Evolutionary conservation across 2,888 invertebrate species (phyloP).

Genomic region (Apodemia hepburni): DNA sequence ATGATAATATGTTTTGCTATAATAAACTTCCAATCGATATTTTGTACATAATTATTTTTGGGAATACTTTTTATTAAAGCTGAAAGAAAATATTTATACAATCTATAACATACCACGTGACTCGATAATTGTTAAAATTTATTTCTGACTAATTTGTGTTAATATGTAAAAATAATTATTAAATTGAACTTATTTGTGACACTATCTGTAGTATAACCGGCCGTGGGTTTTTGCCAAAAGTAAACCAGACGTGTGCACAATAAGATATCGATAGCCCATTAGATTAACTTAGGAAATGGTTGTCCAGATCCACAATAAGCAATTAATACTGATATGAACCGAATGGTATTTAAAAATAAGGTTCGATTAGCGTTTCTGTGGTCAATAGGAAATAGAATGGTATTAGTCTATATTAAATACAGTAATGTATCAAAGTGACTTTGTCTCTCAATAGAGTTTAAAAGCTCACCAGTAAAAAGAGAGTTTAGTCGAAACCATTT

Average conservation of each 20-base stretch:
- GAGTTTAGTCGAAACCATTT: constrained; percentile 30
- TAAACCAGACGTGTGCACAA: neutral
- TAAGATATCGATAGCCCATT: constrained; percentile 2
- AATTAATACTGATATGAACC: constrained; percentile 28
- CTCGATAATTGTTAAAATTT: no score
- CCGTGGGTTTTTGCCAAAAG: neutral
- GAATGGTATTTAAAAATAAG: constrained; percentile 26
- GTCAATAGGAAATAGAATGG: constrained; percentile 13
- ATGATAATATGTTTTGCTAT: constrained; percentile 1
- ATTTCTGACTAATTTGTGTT: no score
- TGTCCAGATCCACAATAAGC: constrained; percentile 18
- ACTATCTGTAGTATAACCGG: neutral
- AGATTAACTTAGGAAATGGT: constrained; percentile 15
- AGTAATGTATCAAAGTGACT: constrained; percentile 32
- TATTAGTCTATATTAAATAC: constrained; percentile 24
- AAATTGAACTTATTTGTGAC: neutral
- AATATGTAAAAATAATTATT: no score
- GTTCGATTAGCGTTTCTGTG: constrained; percentile 24
- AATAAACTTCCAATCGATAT: neutral
- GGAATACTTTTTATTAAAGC: neutral
- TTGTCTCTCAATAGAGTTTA: constrained; percentile 38
- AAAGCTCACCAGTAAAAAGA: constrained; percentile 32
- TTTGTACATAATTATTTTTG: neutral
- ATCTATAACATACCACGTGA: neutral
- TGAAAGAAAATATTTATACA: neutral